Base-by-base conservation (phyloP, 2,113 vertebrate species). In the Athene cunicularia region DNA sequence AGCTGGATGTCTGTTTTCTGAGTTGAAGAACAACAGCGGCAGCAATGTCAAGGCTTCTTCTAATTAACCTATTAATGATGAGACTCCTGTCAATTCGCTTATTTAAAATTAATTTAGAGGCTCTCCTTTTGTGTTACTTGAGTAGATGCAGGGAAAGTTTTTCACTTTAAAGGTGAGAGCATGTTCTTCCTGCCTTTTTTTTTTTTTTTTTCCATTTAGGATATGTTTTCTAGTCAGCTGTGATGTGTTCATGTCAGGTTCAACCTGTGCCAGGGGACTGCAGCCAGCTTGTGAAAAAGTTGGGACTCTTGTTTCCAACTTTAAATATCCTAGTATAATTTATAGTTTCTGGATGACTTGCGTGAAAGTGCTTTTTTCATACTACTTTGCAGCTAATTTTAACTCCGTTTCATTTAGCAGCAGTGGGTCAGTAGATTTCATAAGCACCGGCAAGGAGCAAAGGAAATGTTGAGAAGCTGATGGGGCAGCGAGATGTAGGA, bases 351-450 rank as follows among this genome's bases (percentile, higher is more conserved):
- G 81, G 85, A 87, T 79, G 87, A 60, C 72, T 91, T 94, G 80
- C 26, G 2, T 74, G 52, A 45, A 84, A 95, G 80, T 47, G 68
- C n/a, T 74, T 55, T 68, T 74, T 47, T 84, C 66, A 1, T 52
- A 28, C 63, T 18, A 8, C 89, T 86, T 86, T 59, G 67, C 84
- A 82, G 86, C 80, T 97, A 89, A 95, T 95, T 94, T 97, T 94
- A 95, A 72, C 94, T 95, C 72, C 18, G 10, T 88, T 92, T 52
- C 27, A 1, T 86, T 70, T 52, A 77, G 75, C 92, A 83, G 75
- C 92, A 76, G 41, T 17, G 39, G 95, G 86, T 84, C 95, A 87
- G 86, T 55, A 30, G 88, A 45, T 94, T 80, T 20, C 64, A 12
- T 28, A 66, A 92, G 80, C 66, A 35, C 11, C 45, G 39, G 53